These are phyloP conservation scores for Agapornis canus DNA, from an alignment of 2,797 vertebrate genomes.

Conservation along the genomic window DNA sequence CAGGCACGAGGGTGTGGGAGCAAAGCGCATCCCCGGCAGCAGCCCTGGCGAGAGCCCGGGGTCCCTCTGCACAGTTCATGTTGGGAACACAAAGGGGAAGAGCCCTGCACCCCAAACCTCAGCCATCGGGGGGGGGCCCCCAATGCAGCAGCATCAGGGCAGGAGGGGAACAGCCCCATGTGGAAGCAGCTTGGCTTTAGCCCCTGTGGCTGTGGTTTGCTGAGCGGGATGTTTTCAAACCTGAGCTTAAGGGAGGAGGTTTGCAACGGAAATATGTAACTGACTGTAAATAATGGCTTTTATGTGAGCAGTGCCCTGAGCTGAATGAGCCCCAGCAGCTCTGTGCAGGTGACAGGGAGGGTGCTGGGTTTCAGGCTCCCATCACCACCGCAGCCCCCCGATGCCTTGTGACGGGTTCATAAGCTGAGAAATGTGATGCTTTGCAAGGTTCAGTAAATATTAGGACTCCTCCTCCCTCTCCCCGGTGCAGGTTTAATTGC, in stretches of 20 bases:
- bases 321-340: not conserved
- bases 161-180: accelerated
- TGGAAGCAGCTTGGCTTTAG: accelerated
- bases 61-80: not conserved
- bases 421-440: constrained; percentile 34
- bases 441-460: constrained; percentile 24
- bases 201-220: not conserved
- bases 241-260: constrained; percentile 37
- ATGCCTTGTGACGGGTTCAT: constrained; percentile 55
- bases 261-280: constrained; percentile 71
- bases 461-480: constrained; percentile 50
- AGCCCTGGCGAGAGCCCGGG: not conserved
- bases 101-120: not conserved
- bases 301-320: constrained; percentile 33
- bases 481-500: constrained; percentile 34
- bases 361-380: constrained; percentile 50
- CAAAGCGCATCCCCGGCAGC: not conserved
- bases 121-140: accelerated
- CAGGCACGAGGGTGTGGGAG: accelerated
- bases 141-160: not conserved
- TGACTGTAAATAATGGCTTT: constrained; percentile 70
- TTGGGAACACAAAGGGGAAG: not conserved
- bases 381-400: not conserved
- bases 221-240: constrained; percentile 53
- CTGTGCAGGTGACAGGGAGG: not conserved